Evolutionary conservation across 2,888 invertebrate genomes (phyloP), one percentile per base, ranked within the genome.

Genomic region (Latrodectus elegans): DNA sequence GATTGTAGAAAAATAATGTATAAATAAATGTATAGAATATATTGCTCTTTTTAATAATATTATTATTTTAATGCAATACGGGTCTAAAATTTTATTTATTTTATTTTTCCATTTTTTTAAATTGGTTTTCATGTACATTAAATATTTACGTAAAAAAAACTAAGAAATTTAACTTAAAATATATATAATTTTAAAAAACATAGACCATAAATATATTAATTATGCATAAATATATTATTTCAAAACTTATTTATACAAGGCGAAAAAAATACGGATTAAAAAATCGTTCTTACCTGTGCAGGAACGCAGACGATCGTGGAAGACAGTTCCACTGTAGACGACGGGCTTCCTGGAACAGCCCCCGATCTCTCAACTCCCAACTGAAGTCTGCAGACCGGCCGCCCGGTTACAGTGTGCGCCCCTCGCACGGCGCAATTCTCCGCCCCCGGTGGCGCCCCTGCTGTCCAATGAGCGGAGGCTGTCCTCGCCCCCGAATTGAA

Each of bases 401-500:
- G 74, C 53, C 70, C 51, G 49, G 51, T 55, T 75, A 26, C 70
- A 71, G 11, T n/a, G 64, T 52, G 84, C 86, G 86, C 86, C 86
- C 85, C 81, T 53, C 68, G 71, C 55, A 53, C 49, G 51, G 81
- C 81, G 81, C 81, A 86, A 49, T 52, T 76, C 76, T n/a, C 75
- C 79, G 76, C 85, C 85, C 85, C 75, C 64, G 55, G 75, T 75
- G 75, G 80, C 75, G 80, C 86, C 76, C 81, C 75, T 65, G 49
- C 49, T 76, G 60, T 49, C 86, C 86, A 86, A 86, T 86, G 52
- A 64, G 49, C 26, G 65, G 17, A 8, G 10, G 17, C 74, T 15
- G 74, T 60, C 85, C 80, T 70, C 80, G 85, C 85, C 85, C 70
- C 77, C 72, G 76, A 86, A 81, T 86, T 60, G 86, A 86, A 86